phyloP scores from a whole-genome alignment of 2,888 invertebrate species.

The Epinotia ramella region DNA sequence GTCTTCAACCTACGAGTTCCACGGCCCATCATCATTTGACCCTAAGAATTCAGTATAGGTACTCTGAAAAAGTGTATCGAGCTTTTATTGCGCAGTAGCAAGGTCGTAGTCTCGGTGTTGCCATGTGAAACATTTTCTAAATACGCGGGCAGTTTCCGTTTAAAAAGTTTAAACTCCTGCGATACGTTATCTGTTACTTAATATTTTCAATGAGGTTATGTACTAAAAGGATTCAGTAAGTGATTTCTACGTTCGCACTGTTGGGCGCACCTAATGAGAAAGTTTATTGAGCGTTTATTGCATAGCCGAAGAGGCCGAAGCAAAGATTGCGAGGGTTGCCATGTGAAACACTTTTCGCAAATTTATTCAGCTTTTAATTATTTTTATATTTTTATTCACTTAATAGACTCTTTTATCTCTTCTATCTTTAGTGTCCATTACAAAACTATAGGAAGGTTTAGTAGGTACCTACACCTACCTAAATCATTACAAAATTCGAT shows the following conservation, averaged over 20 bases:
- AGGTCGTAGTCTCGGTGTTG: background rate
- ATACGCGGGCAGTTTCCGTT: background rate
- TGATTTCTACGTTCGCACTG: slow-evolving; percentile 77
- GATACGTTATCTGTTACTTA: background rate
- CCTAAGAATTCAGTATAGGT: no score
- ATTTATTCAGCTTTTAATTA: background rate
- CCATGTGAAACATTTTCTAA: background rate
- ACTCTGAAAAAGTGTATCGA: background rate
- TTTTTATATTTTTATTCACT: no score
- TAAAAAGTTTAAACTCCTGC: background rate
- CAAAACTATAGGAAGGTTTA: no score
- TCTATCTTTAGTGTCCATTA: no score
- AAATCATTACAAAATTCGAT: no score
- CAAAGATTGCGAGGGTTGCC: slow-evolving; percentile 48
- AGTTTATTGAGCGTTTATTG: slow-evolving; percentile 86
- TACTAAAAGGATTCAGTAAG: slow-evolving; percentile 8
- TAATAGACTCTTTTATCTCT: no score
- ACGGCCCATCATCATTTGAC: no score
- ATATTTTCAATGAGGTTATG: background rate
- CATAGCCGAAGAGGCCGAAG: slow-evolving; percentile 79
- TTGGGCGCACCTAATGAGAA: slow-evolving; percentile 85
- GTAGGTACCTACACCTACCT: no score
- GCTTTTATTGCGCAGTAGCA: background rate
- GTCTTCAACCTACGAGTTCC: no score
- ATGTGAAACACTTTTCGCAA: slow-evolving; percentile 5